Base-by-base conservation (phyloP, 2,888 invertebrate genomes). In the Macaria liturata region DNA sequence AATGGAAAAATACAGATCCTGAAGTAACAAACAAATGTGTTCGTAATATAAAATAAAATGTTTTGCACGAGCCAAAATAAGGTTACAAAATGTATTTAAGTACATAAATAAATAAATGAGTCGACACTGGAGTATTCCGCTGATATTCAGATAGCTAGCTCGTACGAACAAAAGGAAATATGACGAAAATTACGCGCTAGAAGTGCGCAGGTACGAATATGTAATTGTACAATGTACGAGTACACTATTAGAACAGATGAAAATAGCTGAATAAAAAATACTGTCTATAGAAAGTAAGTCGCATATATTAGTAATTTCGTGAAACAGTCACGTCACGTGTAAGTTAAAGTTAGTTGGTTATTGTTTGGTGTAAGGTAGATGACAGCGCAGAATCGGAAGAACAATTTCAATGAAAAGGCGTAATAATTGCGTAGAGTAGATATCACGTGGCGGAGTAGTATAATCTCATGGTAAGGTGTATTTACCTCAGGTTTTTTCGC, bases 401-500 rank as follows among this genome's bases (percentile, higher is more conserved):
- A 7, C 34, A 37, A 6, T 37, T 37, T 37, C 7, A 37, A 37
- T 37, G 34, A 37, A 37, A 37, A 37, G 4, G 34, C 34, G 43
- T n/a, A 43, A 9, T 20, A 9, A 43, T 8, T 4, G 43, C 9
- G 43, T 20, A 20, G 20, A 20, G 1, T 4, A 9, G n/a, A 9
- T 9, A 43, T 43, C 43, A 9, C 43, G 43, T 43, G 43, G 9
- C 43, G 8, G 9, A n/a, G n/a, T 43, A 9, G 43, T 43, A 43
- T 1, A n/a, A 43, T 20, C 20, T 20, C 9, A 37, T 37, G 7
- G 34, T 37, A 37, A 3, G 34, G 62, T 65, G 53, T 68, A 66
- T 74, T 70, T 73, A 71, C 66, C 63, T 62, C 69, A 66, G 55
- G 32, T 59, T 80, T 81, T 80, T 79, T 75, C 42, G 72, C 72